These are phyloP conservation scores for Cheilosia pagana DNA, from an alignment of 2,888 invertebrate species.

Conservation along the genomic window DNA sequence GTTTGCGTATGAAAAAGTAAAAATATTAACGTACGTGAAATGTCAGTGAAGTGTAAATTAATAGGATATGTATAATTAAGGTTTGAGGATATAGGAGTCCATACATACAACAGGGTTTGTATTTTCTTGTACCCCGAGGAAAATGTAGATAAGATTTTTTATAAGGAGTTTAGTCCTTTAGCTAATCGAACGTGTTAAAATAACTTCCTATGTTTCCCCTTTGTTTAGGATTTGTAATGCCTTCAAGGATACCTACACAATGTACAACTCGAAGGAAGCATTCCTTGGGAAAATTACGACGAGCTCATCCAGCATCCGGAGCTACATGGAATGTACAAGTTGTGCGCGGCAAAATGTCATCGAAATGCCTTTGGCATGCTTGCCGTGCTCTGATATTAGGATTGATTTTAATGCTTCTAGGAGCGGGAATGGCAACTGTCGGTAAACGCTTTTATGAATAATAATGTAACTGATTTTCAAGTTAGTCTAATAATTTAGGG, in stretches of 20 bases:
- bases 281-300: slow-evolving; percentile 85
- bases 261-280: slow-evolving; percentile 82
- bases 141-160: no score
- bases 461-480: neutral
- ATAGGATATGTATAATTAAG: no score
- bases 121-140: no score
- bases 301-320: slow-evolving; percentile 91
- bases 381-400: slow-evolving; percentile 96
- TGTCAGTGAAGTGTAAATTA: no score
- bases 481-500: slow-evolving; percentile 84
- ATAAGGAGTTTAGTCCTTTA: neutral
- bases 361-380: slow-evolving; percentile 96
- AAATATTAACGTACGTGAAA: no score
- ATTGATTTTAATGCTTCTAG: slow-evolving; percentile 92
- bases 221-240: slow-evolving; percentile 78
- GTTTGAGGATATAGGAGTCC: no score
- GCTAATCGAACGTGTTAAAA: no score
- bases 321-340: slow-evolving; percentile 94
- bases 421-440: slow-evolving; percentile 96
- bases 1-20: no score
- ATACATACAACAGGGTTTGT: no score
- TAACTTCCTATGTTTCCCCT: neutral
- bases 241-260: slow-evolving; percentile 80
- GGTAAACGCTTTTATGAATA: slow-evolving; percentile 85
- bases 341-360: slow-evolving; percentile 93